These are phyloP conservation scores for Chaetops frenatus DNA, from an alignment of 2,113 vertebrate genomes.

Conservation along the genomic window DNA sequence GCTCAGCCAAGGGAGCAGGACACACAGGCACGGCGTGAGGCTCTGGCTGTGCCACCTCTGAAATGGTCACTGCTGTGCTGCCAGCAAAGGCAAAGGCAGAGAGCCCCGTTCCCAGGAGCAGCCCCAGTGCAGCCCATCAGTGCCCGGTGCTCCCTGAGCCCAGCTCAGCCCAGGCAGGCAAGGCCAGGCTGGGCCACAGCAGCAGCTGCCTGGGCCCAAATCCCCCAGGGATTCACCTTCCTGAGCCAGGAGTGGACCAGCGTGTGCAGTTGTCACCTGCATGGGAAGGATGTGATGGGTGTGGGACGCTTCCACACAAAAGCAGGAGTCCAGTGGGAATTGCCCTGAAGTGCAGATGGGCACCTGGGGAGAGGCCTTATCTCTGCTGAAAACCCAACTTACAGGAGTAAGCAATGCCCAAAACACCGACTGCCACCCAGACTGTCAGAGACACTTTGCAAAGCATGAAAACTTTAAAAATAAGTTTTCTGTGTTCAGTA, in stretches of 20 bases:
- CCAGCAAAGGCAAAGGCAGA: accelerated
- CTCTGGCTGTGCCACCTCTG: not conserved
- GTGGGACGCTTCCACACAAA: not conserved
- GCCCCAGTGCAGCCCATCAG: not conserved
- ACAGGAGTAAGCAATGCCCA: not conserved
- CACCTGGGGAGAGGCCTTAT: not conserved
- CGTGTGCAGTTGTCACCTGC: accelerated
- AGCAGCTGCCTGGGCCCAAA: not conserved
- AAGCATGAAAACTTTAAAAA: not conserved
- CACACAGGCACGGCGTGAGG: accelerated
- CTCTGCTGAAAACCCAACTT: not conserved
- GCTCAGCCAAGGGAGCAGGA: not conserved
- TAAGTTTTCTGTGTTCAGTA: not conserved
- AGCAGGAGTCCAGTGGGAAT: not conserved
- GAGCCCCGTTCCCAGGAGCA: not conserved
- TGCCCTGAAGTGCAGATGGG: not conserved
- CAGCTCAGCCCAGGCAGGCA: accelerated
- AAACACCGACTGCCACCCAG: not conserved
- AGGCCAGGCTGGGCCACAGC: not conserved
- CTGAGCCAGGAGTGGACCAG: not conserved
- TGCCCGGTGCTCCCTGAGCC: not conserved
- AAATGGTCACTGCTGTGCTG: not conserved
- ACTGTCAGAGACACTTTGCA: not conserved
- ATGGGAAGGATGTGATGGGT: accelerated
- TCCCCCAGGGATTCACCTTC: not conserved